Evolutionary conservation across 2,797 vertebrate species (phyloP).

Genomic region (Bucorvus abyssinicus): DNA sequence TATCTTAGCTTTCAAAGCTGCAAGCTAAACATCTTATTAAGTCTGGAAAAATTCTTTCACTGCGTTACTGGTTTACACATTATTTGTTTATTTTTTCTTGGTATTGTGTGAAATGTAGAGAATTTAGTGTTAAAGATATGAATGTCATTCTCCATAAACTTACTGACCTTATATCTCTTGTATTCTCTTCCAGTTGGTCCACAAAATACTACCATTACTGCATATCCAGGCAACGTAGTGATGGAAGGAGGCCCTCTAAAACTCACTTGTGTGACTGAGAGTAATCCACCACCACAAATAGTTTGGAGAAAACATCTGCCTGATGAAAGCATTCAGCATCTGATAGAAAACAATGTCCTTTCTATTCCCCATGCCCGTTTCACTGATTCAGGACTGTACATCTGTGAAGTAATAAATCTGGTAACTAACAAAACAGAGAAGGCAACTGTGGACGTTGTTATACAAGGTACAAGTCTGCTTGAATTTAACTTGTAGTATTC

Average conservation of each 20-base stretch:
- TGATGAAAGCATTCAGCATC: background rate
- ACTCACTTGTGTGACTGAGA: conserved; percentile 54
- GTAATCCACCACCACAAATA: conserved; percentile 41
- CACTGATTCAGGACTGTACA: conserved; percentile 50
- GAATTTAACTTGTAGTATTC: background rate
- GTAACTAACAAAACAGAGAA: conserved; percentile 39
- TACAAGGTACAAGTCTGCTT: conserved; percentile 47
- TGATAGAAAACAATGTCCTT: background rate
- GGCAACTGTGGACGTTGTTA: background rate
- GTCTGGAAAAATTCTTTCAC: background rate
- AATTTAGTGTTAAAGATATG: background rate
- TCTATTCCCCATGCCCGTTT: conserved; percentile 8
- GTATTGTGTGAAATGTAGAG: background rate
- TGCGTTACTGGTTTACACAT: background rate
- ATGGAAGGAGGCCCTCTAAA: conserved; percentile 11
- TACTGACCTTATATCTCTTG: background rate
- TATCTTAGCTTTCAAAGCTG: background rate
- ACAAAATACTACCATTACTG: conserved; percentile 23
- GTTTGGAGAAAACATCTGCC: conserved; percentile 45
- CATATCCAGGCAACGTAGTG: background rate
- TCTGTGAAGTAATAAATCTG: conserved; percentile 59
- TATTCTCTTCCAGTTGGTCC: conserved; percentile 58
- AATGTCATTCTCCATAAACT: background rate
- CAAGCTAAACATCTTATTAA: background rate
- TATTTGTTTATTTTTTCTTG: background rate